Evolutionary conservation across 2,797 vertebrate genomes (phyloP).

Genomic region (Poeciliopsis paucimaculata): DNA sequence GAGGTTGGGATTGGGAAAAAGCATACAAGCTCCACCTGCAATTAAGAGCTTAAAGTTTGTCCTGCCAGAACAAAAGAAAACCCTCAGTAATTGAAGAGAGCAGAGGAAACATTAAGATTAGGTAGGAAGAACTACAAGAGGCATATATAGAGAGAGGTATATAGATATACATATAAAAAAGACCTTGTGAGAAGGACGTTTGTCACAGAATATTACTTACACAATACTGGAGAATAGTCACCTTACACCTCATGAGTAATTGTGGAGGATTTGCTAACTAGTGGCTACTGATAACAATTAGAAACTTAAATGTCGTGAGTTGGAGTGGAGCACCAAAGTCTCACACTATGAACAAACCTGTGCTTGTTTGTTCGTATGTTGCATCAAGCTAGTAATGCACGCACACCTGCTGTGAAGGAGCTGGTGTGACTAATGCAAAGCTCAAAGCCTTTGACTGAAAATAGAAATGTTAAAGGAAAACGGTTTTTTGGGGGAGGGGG

Average conservation of each 20-base stretch:
- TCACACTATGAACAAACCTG: slow-evolving; percentile 72
- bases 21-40: slow-evolving; percentile 72
- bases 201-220: slow-evolving; percentile 78
- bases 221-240: slow-evolving; percentile 70
- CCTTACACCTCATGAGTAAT: slow-evolving; percentile 70
- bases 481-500: not conserved
- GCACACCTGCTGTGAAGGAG: slow-evolving; percentile 53
- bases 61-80: slow-evolving; percentile 64
- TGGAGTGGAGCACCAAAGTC: slow-evolving; percentile 62
- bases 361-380: slow-evolving; percentile 61
- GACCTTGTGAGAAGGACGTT: slow-evolving; percentile 65
- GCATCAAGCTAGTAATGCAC: slow-evolving; percentile 23
- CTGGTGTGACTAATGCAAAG: slow-evolving; percentile 40
- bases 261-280: slow-evolving; percentile 75
- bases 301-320: slow-evolving; percentile 63
- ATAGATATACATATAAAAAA: slow-evolving; percentile 3
- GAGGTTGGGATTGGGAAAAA: slow-evolving; percentile 58
- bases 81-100: slow-evolving; percentile 34
- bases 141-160: slow-evolving; percentile 44
- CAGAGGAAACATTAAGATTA: slow-evolving; percentile 75
- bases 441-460: not conserved
- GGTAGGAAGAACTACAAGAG: slow-evolving; percentile 60
- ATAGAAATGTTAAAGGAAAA: not conserved
- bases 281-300: slow-evolving; percentile 78
- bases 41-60: slow-evolving; percentile 78